Evolutionary conservation across 2,797 vertebrate genomes (phyloP).

Genomic region (Simalia tracyae): DNA sequence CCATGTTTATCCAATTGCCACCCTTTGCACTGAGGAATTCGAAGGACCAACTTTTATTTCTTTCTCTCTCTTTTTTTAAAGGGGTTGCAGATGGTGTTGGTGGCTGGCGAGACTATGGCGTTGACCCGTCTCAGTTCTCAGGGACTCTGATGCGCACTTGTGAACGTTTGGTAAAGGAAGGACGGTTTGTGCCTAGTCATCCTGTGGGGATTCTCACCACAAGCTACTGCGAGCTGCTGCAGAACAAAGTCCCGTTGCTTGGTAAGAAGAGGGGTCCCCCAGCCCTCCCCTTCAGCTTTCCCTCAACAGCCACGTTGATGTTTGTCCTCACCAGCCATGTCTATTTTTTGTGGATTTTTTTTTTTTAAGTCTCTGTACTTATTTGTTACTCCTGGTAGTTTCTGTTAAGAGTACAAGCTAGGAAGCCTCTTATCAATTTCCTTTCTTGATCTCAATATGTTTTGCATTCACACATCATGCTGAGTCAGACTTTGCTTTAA

Average conservation of each 20-base stretch:
- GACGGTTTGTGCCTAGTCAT: constrained; percentile 91
- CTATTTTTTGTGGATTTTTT: too few relatives aligned
- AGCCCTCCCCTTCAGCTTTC: background rate
- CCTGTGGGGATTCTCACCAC: constrained; percentile 94
- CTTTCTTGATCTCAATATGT: too few relatives aligned
- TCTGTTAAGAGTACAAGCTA: background rate
- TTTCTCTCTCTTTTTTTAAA: constrained; percentile 47
- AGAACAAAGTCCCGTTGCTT: constrained; percentile 97
- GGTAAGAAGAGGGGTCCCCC: constrained; percentile 76
- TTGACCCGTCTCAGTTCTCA: constrained; percentile 98
- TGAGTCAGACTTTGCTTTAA: too few relatives aligned
- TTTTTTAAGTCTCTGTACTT: too few relatives aligned
- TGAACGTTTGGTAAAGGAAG: constrained; percentile 95
- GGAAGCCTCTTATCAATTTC: background rate
- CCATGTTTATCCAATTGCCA: background rate
- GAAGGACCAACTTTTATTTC: background rate
- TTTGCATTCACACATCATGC: too few relatives aligned
- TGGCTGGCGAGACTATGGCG: constrained; percentile 97
- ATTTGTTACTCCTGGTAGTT: background rate
- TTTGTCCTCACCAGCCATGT: fast-evolving
- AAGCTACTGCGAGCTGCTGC: constrained; percentile 95
- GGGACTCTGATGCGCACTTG: constrained; percentile 97
- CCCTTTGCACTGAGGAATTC: background rate
- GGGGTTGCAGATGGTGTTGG: constrained; percentile 97
- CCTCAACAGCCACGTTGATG: too few relatives aligned